phyloP scores from a whole-genome alignment of 2,888 invertebrate genomes.

The Tethea ocularis region DNA sequence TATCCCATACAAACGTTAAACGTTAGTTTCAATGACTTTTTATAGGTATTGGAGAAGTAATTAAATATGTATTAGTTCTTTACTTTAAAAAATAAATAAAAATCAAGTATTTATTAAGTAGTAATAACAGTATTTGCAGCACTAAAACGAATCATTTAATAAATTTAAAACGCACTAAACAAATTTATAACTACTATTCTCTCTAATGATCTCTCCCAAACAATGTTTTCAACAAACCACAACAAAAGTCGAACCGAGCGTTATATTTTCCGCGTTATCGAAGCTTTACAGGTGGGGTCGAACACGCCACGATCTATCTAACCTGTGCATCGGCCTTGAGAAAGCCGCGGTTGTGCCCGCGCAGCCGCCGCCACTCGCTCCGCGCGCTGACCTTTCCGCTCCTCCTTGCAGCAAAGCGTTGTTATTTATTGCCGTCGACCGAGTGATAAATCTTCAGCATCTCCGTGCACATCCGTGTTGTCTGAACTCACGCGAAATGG shows the following conservation, averaged over 20 bases:
- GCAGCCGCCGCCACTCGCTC: conserved; percentile 47
- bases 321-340: conserved; percentile 74
- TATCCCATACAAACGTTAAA: too few relatives aligned
- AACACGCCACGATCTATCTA: conserved; percentile 63
- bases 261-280: conserved; percentile 36
- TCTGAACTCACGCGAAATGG: conserved; percentile 45
- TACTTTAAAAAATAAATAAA: too few relatives aligned
- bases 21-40: too few relatives aligned
- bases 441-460: conserved; percentile 68
- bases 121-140: too few relatives aligned
- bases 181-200: too few relatives aligned
- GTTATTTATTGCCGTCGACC: conserved; percentile 68
- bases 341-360: conserved; percentile 47
- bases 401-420: conserved; percentile 47
- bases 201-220: too few relatives aligned
- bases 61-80: too few relatives aligned
- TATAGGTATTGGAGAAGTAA: too few relatives aligned
- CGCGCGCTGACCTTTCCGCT: conserved; percentile 62
- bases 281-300: conserved; percentile 65
- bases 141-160: too few relatives aligned
- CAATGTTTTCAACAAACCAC: background rate
- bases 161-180: too few relatives aligned
- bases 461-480: conserved; percentile 69
- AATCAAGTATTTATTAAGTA: too few relatives aligned
- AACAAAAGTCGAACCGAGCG: conserved; percentile 18